Percentiles rank a stretch among this genome's conserved stretches.
Evolutionary conservation across 2,888 invertebrate genomes (phyloP).

Genomic region (Agrilus mali): DNA sequence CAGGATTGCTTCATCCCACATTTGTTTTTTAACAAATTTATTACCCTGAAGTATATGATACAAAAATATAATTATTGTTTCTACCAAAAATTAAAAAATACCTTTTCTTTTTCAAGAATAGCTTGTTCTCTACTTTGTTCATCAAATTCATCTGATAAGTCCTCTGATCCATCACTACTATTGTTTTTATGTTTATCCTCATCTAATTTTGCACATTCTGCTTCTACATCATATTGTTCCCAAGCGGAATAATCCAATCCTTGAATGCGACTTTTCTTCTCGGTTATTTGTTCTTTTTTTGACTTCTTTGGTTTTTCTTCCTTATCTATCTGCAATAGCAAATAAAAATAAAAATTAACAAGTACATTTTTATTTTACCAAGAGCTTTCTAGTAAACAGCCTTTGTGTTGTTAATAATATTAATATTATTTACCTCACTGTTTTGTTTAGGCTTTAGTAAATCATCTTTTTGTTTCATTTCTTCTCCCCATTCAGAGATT

Average conservation of each 20-base stretch:
- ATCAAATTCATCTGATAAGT: slow-evolving; percentile 40
- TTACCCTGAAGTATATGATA: slow-evolving; percentile 54
- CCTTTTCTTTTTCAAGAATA: slow-evolving; percentile 56
- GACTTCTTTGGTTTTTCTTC: slow-evolving; percentile 18
- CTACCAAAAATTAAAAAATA: slow-evolving; percentile 19
- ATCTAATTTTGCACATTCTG: slow-evolving; percentile 51
- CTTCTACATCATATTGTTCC: slow-evolving; percentile 69
- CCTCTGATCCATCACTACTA: slow-evolving; percentile 21
- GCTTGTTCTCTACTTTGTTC: slow-evolving; percentile 48
- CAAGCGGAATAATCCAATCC: slow-evolving; percentile 58
- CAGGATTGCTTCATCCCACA: slow-evolving; percentile 75
- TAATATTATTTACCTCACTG: background rate
- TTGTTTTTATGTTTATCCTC: slow-evolving; percentile 38
- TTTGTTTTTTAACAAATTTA: slow-evolving; percentile 57
- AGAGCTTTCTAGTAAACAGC: too few relatives aligned
- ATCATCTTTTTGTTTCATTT: slow-evolving; percentile 59
- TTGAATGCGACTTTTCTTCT: slow-evolving; percentile 38
- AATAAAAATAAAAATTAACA: too few relatives aligned
- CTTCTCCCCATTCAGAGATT: slow-evolving; percentile 56
- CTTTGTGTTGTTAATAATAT: background rate
- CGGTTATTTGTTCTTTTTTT: slow-evolving; percentile 11
- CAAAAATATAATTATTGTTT: slow-evolving; percentile 1
- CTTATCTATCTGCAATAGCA: too few relatives aligned
- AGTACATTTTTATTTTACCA: too few relatives aligned
- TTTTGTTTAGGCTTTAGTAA: slow-evolving; percentile 4